Conservation (phyloP, 2,797 vertebrate species). For the Bucorvus abyssinicus region DNA sequence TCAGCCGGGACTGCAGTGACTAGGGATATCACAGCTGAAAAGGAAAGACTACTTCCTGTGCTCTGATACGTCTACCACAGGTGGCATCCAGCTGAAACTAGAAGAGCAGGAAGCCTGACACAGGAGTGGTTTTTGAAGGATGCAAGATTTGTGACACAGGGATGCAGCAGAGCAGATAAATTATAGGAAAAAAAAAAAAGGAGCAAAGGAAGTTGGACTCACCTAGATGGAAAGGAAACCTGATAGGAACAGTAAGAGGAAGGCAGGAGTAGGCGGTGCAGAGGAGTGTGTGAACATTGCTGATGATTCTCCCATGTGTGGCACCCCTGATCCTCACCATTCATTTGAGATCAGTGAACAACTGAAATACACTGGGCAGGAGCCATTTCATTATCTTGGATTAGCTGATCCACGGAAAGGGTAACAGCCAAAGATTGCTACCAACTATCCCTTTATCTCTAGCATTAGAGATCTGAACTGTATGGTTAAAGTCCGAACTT, state of each 20-base stretch:
- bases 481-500: neutral
- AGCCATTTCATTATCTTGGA: constrained; percentile 22
- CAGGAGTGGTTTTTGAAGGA: neutral
- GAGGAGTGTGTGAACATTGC: constrained; percentile 53
- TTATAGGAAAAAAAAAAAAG: neutral
- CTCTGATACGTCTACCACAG: neutral
- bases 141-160: neutral
- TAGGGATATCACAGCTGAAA: neutral
- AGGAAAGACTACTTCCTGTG: neutral
- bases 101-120: constrained; percentile 1
- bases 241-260: constrained; percentile 64
- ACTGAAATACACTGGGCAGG: constrained; percentile 48
- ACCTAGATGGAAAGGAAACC: constrained; percentile 60
- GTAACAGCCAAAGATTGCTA: neutral
- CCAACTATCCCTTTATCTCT: neutral
- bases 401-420: constrained; percentile 26
- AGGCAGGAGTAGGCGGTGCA: constrained; percentile 55
- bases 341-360: constrained; percentile 52
- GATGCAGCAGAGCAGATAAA: constrained; percentile 17
- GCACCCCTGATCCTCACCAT: constrained; percentile 46
- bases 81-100: neutral
- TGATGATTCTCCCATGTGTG: neutral
- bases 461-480: neutral
- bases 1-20: neutral
- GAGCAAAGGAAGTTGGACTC: constrained; percentile 57